Conservation (phyloP, 2,888 invertebrate genomes). For the Sminthurinus aureus region DNA sequence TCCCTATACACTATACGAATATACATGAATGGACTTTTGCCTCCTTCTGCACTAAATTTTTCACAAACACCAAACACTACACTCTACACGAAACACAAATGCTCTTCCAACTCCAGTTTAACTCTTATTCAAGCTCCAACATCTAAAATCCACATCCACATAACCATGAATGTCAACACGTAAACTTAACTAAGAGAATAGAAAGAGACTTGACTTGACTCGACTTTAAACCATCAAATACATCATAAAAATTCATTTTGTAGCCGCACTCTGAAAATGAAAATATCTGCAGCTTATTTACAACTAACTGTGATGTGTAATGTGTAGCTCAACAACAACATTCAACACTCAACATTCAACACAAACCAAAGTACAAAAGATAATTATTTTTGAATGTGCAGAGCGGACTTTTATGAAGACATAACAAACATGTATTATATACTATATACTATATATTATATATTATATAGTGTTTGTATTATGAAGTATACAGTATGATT, state of each 20-base stretch:
- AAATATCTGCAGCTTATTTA: no score
- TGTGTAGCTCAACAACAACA: not conserved
- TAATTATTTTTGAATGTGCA: no score
- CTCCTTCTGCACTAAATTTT: not conserved
- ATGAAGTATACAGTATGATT: no score
- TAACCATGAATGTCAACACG: not conserved
- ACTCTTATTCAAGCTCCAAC: not conserved
- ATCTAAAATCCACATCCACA: not conserved
- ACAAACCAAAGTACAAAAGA: not conserved
- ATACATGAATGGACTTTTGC: not conserved
- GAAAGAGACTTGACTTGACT: not conserved
- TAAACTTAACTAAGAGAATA: not conserved
- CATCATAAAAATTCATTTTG: not conserved
- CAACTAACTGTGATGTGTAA: no score
- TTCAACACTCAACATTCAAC: not conserved
- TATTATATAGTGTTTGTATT: no score
- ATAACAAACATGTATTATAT: no score
- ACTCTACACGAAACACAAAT: not conserved
- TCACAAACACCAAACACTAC: not conserved
- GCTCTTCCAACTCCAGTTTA: not conserved
- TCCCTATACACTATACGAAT: not conserved
- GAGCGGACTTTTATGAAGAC: no score
- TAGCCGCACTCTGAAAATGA: not conserved
- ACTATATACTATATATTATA: no score
- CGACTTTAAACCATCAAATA: not conserved